These are phyloP conservation scores for Odontocolon sp. DNA, from an alignment of 2,888 invertebrate genomes.

Conservation along the genomic window DNA sequence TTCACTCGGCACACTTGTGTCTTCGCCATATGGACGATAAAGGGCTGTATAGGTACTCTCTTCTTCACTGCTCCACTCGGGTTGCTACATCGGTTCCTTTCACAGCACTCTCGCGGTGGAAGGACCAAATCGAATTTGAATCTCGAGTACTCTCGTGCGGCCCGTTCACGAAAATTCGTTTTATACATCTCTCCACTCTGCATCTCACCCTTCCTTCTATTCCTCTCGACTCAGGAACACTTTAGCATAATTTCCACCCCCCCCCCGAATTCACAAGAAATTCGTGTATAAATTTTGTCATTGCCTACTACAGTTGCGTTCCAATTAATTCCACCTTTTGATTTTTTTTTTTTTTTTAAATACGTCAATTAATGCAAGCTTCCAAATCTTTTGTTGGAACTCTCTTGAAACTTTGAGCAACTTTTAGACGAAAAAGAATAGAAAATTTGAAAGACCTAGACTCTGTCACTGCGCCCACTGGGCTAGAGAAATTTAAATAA, in stretches of 20 bases:
- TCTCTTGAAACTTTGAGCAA: no score
- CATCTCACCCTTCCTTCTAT: neutral
- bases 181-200: conserved; percentile 21
- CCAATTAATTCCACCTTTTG: neutral
- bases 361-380: neutral
- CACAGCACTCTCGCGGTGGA: conserved; percentile 45
- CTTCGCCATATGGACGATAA: conserved; percentile 14
- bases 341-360: neutral
- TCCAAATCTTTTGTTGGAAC: no score
- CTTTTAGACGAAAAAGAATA: neutral
- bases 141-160: conserved; percentile 61
- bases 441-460: neutral
- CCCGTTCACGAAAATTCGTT: conserved; percentile 60
- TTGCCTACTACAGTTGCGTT: no score
- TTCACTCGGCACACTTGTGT: conserved; percentile 7
- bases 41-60: conserved; percentile 2
- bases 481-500: conserved; percentile 29
- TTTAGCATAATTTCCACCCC: conserved; percentile 51
- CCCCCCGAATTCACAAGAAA: conserved; percentile 30
- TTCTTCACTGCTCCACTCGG: conserved; percentile 27
- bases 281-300: conserved; percentile 38
- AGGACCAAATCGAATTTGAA: conserved; percentile 60
- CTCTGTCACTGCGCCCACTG: neutral
- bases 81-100: conserved; percentile 33
- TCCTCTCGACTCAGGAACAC: conserved; percentile 6